Evolutionary conservation across 2,113 vertebrate species (phyloP).

Genomic region (Petrocephalus zakoni): DNA sequence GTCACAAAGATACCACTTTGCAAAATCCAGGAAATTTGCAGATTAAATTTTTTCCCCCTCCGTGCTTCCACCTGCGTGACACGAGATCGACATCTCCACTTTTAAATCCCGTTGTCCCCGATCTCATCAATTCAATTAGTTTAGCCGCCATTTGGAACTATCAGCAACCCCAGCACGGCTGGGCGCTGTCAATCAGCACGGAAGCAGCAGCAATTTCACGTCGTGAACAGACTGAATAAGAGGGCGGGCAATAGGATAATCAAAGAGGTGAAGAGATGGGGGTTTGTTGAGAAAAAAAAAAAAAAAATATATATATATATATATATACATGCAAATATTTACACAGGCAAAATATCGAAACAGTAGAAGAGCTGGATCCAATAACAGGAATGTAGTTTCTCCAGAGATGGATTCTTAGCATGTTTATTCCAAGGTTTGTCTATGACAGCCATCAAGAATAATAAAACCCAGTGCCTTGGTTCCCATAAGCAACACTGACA

Average conservation of each 20-base stretch:
- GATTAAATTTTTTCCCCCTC: constrained; percentile 6
- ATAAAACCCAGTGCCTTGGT: not conserved
- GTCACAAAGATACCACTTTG: not conserved
- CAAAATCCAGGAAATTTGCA: not conserved
- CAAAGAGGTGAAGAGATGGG: not conserved
- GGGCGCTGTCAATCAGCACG: not conserved
- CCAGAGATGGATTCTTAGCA: not conserved
- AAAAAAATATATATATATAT: not conserved
- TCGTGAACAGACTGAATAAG: not conserved
- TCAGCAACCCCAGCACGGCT: not conserved
- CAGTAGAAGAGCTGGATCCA: not conserved
- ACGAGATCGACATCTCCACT: not conserved
- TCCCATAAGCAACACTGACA: not conserved
- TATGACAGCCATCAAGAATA: not conserved
- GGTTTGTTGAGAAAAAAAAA: not conserved
- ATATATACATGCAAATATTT: not conserved
- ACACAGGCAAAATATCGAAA: not conserved
- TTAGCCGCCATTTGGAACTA: not conserved
- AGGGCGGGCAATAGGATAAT: constrained; percentile 11
- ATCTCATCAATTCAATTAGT: constrained; percentile 15
- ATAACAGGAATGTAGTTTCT: not conserved
- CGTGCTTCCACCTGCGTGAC: not conserved
- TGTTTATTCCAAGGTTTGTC: not conserved
- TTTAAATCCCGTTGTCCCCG: not conserved
- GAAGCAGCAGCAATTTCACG: not conserved